Evolutionary conservation across 2,888 invertebrate genomes (phyloP).

Genomic region (Pristionchus maxplancki): DNA sequence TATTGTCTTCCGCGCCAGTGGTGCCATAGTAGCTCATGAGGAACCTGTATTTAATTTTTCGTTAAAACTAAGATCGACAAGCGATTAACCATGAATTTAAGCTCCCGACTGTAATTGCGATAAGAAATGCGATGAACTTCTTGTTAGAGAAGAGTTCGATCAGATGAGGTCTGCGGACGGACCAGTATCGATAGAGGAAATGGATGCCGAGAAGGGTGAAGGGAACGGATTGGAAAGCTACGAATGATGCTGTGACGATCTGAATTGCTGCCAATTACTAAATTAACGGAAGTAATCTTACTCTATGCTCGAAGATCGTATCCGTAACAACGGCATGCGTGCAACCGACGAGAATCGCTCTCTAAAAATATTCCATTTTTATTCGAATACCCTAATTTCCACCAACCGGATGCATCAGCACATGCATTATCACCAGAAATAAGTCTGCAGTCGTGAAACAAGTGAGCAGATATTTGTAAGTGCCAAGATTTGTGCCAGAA

Average conservation of each 20-base stretch:
- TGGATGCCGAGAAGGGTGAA: not conserved
- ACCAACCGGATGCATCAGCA: not conserved
- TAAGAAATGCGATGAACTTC: not conserved
- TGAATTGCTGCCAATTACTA: not conserved
- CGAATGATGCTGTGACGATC: not conserved
- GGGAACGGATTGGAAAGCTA: not conserved
- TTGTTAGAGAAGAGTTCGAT: not conserved
- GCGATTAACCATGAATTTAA: not conserved
- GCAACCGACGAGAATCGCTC: not conserved
- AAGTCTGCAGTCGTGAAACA: not conserved
- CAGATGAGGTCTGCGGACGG: not conserved
- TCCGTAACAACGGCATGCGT: not conserved
- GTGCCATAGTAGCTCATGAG: not conserved
- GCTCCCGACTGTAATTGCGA: not conserved
- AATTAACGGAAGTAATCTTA: not conserved
- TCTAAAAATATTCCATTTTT: not conserved
- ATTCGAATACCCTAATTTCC: not conserved
- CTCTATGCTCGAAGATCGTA: not conserved
- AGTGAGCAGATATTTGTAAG: not conserved
- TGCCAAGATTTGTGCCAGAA: not conserved
- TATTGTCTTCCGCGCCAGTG: not conserved
- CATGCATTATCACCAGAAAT: not conserved
- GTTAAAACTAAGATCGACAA: not conserved
- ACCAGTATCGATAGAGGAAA: not conserved
- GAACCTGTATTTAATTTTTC: not conserved